Conservation (phyloP, 2,888 invertebrate species). For the Pandemis heparana region DNA sequence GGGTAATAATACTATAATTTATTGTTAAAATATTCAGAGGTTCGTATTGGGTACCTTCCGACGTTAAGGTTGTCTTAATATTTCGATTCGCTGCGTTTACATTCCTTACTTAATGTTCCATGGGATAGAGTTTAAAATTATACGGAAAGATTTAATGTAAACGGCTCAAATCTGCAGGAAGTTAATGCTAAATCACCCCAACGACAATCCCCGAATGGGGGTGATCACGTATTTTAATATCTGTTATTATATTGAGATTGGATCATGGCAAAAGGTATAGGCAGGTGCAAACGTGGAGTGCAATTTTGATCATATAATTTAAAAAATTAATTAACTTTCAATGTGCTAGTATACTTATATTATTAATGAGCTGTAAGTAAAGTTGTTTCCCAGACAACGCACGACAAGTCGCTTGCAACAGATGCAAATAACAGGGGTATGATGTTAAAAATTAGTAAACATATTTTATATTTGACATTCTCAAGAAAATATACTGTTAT, state of each 20-base stretch:
- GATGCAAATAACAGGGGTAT: too few species aligned
- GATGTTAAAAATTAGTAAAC: too few species aligned
- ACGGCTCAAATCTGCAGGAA: constrained; percentile 70
- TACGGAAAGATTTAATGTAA: neutral
- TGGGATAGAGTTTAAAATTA: constrained; percentile 19
- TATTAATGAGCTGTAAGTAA: too few species aligned
- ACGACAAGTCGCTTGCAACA: too few species aligned
- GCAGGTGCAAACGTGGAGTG: constrained; percentile 38
- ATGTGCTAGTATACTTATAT: too few species aligned
- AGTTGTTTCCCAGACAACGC: too few species aligned
- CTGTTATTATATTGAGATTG: constrained; percentile 58
- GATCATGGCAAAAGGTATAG: neutral
- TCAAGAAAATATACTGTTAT: too few species aligned
- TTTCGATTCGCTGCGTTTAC: neutral
- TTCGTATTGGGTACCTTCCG: constrained; percentile 65
- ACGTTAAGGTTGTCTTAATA: constrained; percentile 44
- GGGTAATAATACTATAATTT: constrained; percentile 61
- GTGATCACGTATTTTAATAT: constrained; percentile 75
- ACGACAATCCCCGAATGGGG: constrained; percentile 67
- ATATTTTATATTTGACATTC: too few species aligned
- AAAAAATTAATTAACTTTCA: too few species aligned
- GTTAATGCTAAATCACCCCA: constrained; percentile 82
- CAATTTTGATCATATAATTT: too few species aligned
- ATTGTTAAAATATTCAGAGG: constrained; percentile 72
- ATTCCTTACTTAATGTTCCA: neutral